These are phyloP conservation scores for Pelvicachromis taeniatus DNA, from an alignment of 2,113 vertebrate species.

Conservation along the genomic window DNA sequence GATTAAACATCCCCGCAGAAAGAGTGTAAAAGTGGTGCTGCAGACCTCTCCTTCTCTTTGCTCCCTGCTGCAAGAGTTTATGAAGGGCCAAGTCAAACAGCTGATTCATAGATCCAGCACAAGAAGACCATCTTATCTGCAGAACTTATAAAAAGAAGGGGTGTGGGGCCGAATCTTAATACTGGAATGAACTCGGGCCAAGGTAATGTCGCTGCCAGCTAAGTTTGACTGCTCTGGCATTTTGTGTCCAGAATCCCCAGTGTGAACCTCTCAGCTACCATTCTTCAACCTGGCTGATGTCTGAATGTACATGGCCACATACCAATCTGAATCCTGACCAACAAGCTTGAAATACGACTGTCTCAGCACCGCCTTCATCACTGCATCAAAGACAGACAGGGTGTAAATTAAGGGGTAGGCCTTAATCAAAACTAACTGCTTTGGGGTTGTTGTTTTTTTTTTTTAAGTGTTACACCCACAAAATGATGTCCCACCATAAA, in stretches of 20 bases:
- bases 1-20: constrained; percentile 59
- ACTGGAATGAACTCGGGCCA: constrained; percentile 40
- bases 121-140: constrained; percentile 22
- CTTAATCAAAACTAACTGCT: not conserved
- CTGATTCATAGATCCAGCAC: constrained; percentile 60
- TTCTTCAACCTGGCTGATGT: not conserved
- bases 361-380: not conserved
- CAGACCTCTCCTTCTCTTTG: not conserved
- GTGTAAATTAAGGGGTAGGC: not conserved
- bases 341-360: not conserved
- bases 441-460: too few species aligned
- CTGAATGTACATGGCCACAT: constrained; percentile 8
- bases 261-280: not conserved
- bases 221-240: constrained; percentile 11
- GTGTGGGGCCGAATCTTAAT: constrained; percentile 46
- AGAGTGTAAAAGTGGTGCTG: not conserved
- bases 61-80: not conserved
- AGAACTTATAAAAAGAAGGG: constrained; percentile 7
- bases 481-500: fast-evolving
- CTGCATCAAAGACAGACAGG: not conserved
- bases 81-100: constrained; percentile 42
- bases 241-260: constrained; percentile 9
- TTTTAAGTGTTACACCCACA: not conserved
- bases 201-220: constrained; percentile 19
- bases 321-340: constrained; percentile 27